Conservation (phyloP, 2,888 invertebrate species). For the Lasius platythorax region DNA sequence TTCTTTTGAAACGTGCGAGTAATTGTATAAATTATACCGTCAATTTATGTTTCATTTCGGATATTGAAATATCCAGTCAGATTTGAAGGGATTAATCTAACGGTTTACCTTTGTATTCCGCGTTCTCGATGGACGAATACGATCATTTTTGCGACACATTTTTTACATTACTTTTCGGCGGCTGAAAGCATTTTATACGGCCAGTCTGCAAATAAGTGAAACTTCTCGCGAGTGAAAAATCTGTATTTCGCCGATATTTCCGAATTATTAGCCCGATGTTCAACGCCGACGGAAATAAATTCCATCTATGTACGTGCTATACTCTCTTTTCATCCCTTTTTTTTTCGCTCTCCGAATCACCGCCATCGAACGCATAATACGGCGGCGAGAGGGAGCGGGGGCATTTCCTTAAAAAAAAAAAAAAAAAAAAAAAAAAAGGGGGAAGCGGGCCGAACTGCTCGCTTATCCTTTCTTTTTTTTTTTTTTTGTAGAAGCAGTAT, state of each 20-base stretch:
- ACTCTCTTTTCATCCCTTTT: not conserved
- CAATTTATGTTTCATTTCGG: not conserved
- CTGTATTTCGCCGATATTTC: constrained; percentile 35
- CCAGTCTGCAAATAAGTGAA: constrained; percentile 16
- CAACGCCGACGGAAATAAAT: constrained; percentile 23
- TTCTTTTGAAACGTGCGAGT: not conserved
- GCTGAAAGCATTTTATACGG: constrained; percentile 12
- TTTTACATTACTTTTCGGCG: constrained; percentile 21
- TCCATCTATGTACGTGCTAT: not conserved
- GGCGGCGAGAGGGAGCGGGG: not conserved
- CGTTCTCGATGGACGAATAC: not conserved
- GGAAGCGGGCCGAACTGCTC: not conserved
- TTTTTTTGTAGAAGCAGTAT: not conserved
- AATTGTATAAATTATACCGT: not conserved
- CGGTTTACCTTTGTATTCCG: not conserved
- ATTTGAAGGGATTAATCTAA: not conserved
- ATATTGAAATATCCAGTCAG: constrained; percentile 3
- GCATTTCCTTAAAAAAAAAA: not conserved
- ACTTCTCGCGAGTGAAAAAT: constrained; percentile 25
- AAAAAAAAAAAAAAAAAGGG: not conserved
- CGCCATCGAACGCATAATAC: constrained; percentile 13
- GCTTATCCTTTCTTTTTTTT: constrained; percentile 4
- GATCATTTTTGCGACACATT: not conserved
- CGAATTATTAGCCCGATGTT: constrained; percentile 34
- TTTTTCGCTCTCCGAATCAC: not conserved